Evolutionary conservation across 2,113 vertebrate species (phyloP).

Genomic region (Proteles cristata): DNA sequence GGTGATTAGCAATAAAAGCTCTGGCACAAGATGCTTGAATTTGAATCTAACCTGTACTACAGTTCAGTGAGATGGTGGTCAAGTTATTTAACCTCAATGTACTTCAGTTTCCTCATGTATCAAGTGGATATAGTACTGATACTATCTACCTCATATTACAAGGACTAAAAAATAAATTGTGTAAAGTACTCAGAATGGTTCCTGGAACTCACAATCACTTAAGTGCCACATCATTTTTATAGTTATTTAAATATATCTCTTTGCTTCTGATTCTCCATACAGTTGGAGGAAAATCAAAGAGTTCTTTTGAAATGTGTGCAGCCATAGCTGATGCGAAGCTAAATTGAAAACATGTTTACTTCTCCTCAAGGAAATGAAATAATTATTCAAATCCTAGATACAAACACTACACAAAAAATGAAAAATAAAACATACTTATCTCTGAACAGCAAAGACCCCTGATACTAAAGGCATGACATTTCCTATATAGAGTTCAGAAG

Average conservation of each 20-base stretch:
- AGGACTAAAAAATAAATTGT: not conserved
- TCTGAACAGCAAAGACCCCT: not conserved
- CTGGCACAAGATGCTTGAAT: not conserved
- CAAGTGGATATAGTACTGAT: not conserved
- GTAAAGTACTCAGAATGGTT: not conserved
- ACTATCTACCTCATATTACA: not conserved
- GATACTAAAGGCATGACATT: slow-evolving; percentile 2
- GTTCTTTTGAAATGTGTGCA: slow-evolving; percentile 8
- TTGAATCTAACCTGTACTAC: not conserved
- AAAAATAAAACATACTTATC: slow-evolving; percentile 49
- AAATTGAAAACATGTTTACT: slow-evolving; percentile 64
- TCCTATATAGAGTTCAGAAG: slow-evolving; percentile 36
- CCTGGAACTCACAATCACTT: slow-evolving; percentile 6
- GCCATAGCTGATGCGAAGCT: slow-evolving; percentile 35
- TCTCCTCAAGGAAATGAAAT: slow-evolving; percentile 63
- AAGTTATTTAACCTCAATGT: not conserved
- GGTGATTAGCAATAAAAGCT: not conserved
- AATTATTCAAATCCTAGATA: slow-evolving; percentile 64
- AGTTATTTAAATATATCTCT: not conserved
- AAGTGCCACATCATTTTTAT: not conserved
- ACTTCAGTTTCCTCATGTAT: not conserved
- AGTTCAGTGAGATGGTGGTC: not conserved
- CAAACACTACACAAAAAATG: not conserved
- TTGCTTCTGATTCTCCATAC: slow-evolving; percentile 7
- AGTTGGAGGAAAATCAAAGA: not conserved